phyloP scores from a whole-genome alignment of 92 coral and sea anemone genomes.

The Chrysogorgia sp. region DNA sequence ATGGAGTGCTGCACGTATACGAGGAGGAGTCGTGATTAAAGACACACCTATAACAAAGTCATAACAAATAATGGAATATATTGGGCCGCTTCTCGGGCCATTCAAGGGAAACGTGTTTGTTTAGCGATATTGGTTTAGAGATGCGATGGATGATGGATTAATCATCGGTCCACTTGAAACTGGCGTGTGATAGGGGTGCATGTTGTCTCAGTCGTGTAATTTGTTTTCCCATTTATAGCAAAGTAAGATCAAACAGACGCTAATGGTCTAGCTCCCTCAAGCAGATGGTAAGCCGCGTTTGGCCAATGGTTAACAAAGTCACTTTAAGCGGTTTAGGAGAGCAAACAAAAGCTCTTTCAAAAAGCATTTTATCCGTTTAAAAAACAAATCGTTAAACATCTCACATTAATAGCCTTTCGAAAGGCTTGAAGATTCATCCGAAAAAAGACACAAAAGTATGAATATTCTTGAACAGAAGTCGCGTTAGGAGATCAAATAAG shows the following conservation, averaged over 20 bases:
- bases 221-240: not conserved
- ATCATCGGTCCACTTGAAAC: constrained; percentile 17
- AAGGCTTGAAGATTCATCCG: constrained; percentile 23
- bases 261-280: constrained; percentile 13
- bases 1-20: constrained; percentile 4
- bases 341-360: constrained; percentile 29
- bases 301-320: constrained; percentile 7
- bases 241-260: not conserved
- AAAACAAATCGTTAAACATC: constrained; percentile 30
- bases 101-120: not conserved
- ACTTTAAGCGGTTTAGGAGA: constrained; percentile 14
- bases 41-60: constrained; percentile 4
- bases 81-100: not conserved
- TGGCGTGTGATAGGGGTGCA: not conserved
- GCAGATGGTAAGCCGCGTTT: constrained; percentile 27
- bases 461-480: too few relatives aligned
- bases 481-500: too few relatives aligned
- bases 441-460: too few relatives aligned
- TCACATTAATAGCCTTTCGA: too few relatives aligned
- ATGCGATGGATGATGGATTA: constrained; percentile 21
- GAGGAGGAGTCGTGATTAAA: constrained; percentile 10
- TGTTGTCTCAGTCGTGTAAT: not conserved
- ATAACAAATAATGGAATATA: not conserved
- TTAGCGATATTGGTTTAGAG: constrained; percentile 17
- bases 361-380: constrained; percentile 36